A percentile compares a stretch with the other conserved stretches of the same genome.
These are phyloP conservation scores for Oasisia sp. DNA, from an alignment of 2,888 invertebrate species.

Conservation along the genomic window DNA sequence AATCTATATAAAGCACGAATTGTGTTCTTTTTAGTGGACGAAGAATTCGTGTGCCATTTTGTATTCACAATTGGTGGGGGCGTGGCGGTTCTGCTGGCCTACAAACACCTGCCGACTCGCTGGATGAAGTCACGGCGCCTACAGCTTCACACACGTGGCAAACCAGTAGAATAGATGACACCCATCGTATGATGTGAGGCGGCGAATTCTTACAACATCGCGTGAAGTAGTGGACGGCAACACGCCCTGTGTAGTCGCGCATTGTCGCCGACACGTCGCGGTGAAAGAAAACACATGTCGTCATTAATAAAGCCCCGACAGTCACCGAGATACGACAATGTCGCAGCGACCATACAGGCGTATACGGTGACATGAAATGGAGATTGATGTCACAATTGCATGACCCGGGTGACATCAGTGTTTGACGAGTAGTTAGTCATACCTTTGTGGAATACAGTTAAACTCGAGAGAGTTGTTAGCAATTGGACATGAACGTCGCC, in stretches of 20 bases:
- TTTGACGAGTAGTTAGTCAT: background rate
- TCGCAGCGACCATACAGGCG: background rate
- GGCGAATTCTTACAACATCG: background rate
- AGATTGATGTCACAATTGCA: slow-evolving; percentile 6
- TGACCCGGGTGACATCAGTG: background rate
- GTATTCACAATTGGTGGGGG: too few relatives aligned
- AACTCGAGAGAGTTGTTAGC: background rate
- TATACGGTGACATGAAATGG: background rate
- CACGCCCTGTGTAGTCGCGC: background rate
- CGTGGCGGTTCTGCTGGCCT: too few relatives aligned
- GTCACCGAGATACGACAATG: background rate
- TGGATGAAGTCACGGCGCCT: background rate
- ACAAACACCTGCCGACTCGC: background rate
- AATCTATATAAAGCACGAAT: too few relatives aligned
- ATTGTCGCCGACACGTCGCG: background rate
- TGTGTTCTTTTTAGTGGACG: too few relatives aligned
- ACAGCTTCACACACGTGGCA: background rate
- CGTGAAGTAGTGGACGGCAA: background rate
- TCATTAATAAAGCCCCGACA: background rate
- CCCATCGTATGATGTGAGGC: background rate
- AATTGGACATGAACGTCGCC: background rate
- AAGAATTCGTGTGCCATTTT: too few relatives aligned
- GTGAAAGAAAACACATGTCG: background rate
- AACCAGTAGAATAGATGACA: background rate
- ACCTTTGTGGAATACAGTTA: background rate